A percentile compares a stretch with the other conserved stretches of the same genome.
These are phyloP conservation scores for Rallus crepitans DNA, from an alignment of 2,797 vertebrate species.

Conservation along the genomic window DNA sequence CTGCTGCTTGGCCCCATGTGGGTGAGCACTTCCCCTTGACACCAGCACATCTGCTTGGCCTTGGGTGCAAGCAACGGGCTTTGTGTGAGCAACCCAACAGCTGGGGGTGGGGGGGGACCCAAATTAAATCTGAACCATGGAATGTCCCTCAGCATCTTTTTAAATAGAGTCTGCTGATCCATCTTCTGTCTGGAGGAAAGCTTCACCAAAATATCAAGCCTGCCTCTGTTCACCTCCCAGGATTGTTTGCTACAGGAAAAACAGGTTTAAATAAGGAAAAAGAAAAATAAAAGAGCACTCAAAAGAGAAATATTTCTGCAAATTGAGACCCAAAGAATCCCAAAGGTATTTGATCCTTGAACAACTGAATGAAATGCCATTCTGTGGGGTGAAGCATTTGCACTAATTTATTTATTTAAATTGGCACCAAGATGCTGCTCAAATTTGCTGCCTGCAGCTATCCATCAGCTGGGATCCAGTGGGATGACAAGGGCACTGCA, in stretches of 20 bases:
- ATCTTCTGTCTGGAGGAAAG: not conserved
- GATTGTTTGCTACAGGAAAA: constrained; percentile 39
- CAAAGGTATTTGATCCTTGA: constrained; percentile 54
- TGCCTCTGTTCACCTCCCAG: constrained; percentile 4
- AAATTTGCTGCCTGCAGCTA: constrained; percentile 44
- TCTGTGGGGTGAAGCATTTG: constrained; percentile 10
- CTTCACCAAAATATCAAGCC: not conserved
- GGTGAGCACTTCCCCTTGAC: not conserved
- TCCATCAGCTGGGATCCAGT: not conserved
- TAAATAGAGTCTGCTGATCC: not conserved
- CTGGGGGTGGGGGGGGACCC: not conserved
- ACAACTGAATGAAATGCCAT: constrained; percentile 41
- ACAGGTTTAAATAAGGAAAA: constrained; percentile 46
- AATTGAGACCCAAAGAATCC: constrained; percentile 55
- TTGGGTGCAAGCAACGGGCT: not conserved
- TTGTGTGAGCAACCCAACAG: accelerated
- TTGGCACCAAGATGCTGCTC: constrained; percentile 20
- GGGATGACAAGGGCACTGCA: not conserved
- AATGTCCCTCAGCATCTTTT: not conserved
- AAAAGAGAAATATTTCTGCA: constrained; percentile 59
- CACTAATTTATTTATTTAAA: constrained; percentile 68
- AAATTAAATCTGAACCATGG: not conserved
- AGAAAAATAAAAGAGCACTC: constrained; percentile 35
- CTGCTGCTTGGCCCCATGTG: not conserved
- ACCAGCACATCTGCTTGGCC: not conserved